A percentile compares a stretch with the other conserved stretches of the same genome.
These are phyloP conservation scores for Apodemus speciosus DNA, from an alignment of 2,113 vertebrate species.

Conservation along the genomic window DNA sequence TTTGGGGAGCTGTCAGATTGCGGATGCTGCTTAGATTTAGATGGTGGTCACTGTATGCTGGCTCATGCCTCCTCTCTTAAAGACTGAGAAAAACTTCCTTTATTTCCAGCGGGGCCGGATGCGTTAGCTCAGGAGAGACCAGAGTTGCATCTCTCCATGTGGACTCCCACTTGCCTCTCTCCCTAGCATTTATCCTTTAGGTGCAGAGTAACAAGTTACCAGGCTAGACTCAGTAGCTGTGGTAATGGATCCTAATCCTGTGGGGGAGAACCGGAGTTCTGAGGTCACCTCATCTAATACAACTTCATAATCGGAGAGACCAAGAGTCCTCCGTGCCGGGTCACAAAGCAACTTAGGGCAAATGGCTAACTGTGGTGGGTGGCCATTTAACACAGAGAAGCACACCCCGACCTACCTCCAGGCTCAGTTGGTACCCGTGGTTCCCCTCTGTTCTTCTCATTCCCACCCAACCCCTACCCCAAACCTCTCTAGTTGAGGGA, in stretches of 20 bases:
- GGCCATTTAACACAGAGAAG: neutral
- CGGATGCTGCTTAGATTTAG: neutral
- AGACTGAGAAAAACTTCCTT: neutral
- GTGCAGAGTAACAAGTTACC: neutral
- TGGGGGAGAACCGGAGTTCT: neutral
- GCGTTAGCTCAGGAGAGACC: neutral
- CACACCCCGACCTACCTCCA: neutral
- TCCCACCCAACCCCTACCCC: neutral
- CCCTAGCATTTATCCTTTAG: neutral
- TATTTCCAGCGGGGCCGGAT: neutral
- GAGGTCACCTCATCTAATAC: neutral
- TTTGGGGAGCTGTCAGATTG: neutral
- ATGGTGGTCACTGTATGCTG: neutral
- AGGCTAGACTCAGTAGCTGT: neutral
- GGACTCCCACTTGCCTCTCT: too few relatives aligned
- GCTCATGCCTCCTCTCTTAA: neutral
- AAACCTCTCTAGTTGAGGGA: neutral
- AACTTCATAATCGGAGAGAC: neutral
- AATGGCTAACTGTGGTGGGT: neutral
- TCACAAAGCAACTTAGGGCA: neutral
- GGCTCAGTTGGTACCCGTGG: neutral
- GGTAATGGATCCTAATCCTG: neutral
- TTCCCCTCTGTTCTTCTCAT: neutral
- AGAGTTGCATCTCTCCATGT: fast-evolving
- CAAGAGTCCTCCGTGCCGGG: neutral